Evolutionary conservation across 2,888 invertebrate genomes (phyloP), one percentile per base, ranked within the genome.

Genomic region (Trypoxylon attenuatum): DNA sequence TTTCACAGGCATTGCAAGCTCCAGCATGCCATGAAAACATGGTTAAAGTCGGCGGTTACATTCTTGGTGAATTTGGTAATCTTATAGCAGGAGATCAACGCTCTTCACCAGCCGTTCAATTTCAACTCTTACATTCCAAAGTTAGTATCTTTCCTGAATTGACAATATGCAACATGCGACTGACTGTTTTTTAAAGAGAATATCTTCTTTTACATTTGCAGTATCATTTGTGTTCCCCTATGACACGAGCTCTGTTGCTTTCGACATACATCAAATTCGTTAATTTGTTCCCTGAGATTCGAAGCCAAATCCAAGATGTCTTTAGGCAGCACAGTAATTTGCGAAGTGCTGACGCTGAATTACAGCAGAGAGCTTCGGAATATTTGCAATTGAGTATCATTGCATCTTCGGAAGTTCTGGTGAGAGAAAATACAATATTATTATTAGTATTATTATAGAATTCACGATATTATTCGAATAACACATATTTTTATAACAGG

Each of bases 21-120:
- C 98, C 99, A 16, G 99, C 99, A 21, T 99, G 99, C 84, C 99
- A 99, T 87, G 99, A 99, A 88, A 99, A 99, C 87, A 99, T 99
- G 99, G 99, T 99, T 1, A 99, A 99, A 91, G 99, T 99, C 55
- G 99, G 99, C 65, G 99, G 99, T 53, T 99, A 99, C 83, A 99
- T 99, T 80, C 91, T 99, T 65, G 99, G 99, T 67, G 99, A 99
- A 88, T 99, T 99, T 89, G 99, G 99, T 53, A 99, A 99, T 89
- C 91, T 99, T 65, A 99, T 99, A 86, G 99, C 99, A 78, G 99
- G 99, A 13, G 99, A 99, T 88, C 95, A 96, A 65, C 91, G 99
- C 60, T 99, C 99, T 45, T 97, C 98, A 56, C 99, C 99, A 5
- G 90, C 94, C 82, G 97, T 99, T 69, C 99, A 99, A 88, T 99